A percentile compares a stretch with the other conserved stretches of the same genome.
These are phyloP conservation scores for Crioceris asparagi DNA, from an alignment of 2,888 invertebrate species.

Conservation along the genomic window DNA sequence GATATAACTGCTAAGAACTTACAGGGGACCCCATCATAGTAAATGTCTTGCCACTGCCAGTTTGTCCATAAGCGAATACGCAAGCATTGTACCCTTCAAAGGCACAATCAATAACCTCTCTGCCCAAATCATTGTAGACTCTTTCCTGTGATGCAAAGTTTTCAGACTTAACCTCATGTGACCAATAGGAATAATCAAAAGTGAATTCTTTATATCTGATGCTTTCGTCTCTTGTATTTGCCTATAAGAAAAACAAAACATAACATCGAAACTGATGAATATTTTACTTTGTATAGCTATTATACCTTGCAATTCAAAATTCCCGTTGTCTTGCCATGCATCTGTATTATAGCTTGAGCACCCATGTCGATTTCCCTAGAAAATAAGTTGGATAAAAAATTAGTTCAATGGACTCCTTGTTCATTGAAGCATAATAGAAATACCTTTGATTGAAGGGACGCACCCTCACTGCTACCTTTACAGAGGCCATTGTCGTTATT, in stretches of 20 bases:
- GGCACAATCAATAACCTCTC: constrained; percentile 70
- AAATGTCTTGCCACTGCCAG: constrained; percentile 83
- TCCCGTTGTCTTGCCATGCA: constrained; percentile 74
- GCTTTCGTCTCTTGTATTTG: constrained; percentile 35
- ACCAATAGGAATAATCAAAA: constrained; percentile 86
- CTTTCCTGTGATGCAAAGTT: constrained; percentile 75
- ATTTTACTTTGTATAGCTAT: too few relatives aligned
- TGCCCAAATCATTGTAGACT: constrained; percentile 65
- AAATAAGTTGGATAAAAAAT: constrained; percentile 30
- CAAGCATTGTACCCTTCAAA: constrained; percentile 83
- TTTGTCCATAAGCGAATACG: constrained; percentile 86
- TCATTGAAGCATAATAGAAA: constrained; percentile 21
- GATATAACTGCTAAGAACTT: too few relatives aligned
- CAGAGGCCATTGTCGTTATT: constrained; percentile 90
- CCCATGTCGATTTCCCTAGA: constrained; percentile 76
- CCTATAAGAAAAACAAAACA: constrained; percentile 27
- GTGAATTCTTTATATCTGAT: constrained; percentile 70
- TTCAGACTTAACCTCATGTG: constrained; percentile 55
- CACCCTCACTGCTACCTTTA: constrained; percentile 85
- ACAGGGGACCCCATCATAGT: constrained; percentile 83
- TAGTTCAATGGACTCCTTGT: constrained; percentile 28
- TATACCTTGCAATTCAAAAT: constrained; percentile 68
- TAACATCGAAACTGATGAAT: too few relatives aligned
- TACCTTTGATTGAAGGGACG: constrained; percentile 84
- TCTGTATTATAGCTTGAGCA: constrained; percentile 72